Base-by-base conservation (phyloP, 2,797 vertebrate genomes). In the Cynodonichthys magdalenae region DNA sequence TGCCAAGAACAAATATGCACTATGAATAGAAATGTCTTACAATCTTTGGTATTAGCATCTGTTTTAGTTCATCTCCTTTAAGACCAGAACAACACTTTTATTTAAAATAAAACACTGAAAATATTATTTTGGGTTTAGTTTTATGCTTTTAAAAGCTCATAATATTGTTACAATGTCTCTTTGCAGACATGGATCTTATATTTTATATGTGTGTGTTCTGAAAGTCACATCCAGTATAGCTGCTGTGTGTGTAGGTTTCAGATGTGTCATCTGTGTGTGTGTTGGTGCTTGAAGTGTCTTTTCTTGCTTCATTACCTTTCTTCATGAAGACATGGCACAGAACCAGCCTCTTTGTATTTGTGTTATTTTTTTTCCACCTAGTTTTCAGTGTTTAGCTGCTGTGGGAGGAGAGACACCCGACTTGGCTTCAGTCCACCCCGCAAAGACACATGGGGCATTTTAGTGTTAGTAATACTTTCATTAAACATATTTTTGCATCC, bases 261-360 rank as follows among this genome's bases (percentile, higher is more conserved):
- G 1, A 4, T 18, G 17, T 46, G 44, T 10, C 3, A 39, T 28
- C 27, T 71, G 49, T 62, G 31, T 62, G 49, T 56, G 29, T 59
- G 66, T 79, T 62, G 54, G 57, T 60, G 57, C 53, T 77, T 39
- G 41, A 78, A 48, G 72, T 76, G 67, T 79, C 72, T 69, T 69
- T 70, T 62, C 75, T 24, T 24, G 24, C 85, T 74, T 83, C 82
- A 88, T 89, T 88, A 86, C 66, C 76, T 82, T 67, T 7, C 74
- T 57, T 74, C 72, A 78, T 72, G 79, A 75, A 57, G 66, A 77
- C 46, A 29, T 88, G 84, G 83, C 83, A 79, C 49, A 59, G 59
- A 65, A 86, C 89, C 84, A 90, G 69, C 66, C 48, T 75, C 60
- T 61, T 54, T 66, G 62, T 80, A 36, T 74, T 55, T 54, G 27